Percentiles rank a stretch among this genome's conserved stretches.
These are phyloP conservation scores for Scelioninae gen. 1 DNA, from an alignment of 2,888 invertebrate genomes.

Conservation along the genomic window DNA sequence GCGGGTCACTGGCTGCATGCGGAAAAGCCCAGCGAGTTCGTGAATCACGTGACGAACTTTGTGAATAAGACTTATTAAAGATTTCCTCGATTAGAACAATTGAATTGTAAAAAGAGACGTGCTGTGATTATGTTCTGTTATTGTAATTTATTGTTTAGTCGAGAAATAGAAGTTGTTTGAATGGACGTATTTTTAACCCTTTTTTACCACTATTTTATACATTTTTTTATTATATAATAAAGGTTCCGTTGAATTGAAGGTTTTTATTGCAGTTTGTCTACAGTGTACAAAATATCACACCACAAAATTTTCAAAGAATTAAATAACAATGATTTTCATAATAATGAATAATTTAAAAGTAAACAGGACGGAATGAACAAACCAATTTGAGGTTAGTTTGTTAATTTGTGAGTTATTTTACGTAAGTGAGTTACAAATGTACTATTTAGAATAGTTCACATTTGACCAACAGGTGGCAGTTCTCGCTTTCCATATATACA, in stretches of 20 bases:
- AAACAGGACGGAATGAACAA: constrained; percentile 55
- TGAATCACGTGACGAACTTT: constrained; percentile 88
- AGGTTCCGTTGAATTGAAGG: neutral
- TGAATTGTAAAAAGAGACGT: constrained; percentile 37
- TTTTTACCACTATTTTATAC: too few species aligned
- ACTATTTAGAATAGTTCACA: constrained; percentile 39
- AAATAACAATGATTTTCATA: too few species aligned
- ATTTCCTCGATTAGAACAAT: constrained; percentile 15
- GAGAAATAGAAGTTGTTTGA: constrained; percentile 39
- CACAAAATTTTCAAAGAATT: constrained; percentile 13
- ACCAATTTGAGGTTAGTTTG: constrained; percentile 12
- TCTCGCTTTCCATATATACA: constrained; percentile 22
- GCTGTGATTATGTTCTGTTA: constrained; percentile 61
- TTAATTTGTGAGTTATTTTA: neutral
- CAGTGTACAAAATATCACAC: constrained; percentile 43
- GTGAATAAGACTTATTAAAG: constrained; percentile 82
- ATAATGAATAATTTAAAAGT: neutral
- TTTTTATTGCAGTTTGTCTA: constrained; percentile 42
- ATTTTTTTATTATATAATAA: too few species aligned
- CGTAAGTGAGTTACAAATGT: constrained; percentile 33
- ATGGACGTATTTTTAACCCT: too few species aligned
- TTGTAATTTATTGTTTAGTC: constrained; percentile 34
- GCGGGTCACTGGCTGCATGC: constrained; percentile 98
- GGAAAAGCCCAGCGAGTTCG: constrained; percentile 93
- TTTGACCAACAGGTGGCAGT: constrained; percentile 49